These are phyloP conservation scores for Lypha dubia DNA, from an alignment of 2,888 invertebrate genomes.

Conservation along the genomic window DNA sequence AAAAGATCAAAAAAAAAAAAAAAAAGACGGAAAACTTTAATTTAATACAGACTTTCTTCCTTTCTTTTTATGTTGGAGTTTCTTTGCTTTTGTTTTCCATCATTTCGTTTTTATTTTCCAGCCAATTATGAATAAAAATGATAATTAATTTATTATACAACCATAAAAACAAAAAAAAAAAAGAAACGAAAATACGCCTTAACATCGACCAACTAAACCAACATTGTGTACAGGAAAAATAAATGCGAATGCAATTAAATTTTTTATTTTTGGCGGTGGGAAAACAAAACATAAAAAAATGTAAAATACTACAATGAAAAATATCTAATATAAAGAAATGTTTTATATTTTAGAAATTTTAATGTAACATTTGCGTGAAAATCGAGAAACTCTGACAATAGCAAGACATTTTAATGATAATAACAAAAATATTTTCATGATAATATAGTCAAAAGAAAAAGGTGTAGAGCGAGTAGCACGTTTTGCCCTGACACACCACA, in stretches of 20 bases:
- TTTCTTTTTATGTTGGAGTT: constrained; percentile 24
- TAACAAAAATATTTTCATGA: constrained; percentile 41
- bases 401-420: constrained; percentile 53
- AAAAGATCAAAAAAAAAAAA: neutral
- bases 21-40: constrained; percentile 54
- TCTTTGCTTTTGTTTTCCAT: neutral
- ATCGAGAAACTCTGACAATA: constrained; percentile 59
- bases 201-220: constrained; percentile 25
- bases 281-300: constrained; percentile 29
- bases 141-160: constrained; percentile 73
- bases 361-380: constrained; percentile 72
- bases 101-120: constrained; percentile 44
- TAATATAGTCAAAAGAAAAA: constrained; percentile 51
- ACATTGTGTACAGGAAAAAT: constrained; percentile 65
- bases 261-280: constrained; percentile 41
- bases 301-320: constrained; percentile 20
- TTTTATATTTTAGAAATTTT: constrained; percentile 56
- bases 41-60: constrained; percentile 62
- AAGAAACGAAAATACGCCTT: constrained; percentile 45
- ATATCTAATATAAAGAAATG: no score
- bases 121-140: constrained; percentile 66
- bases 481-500: neutral
- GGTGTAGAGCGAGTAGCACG: constrained; percentile 12
- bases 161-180: no score
- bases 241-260: constrained; percentile 67